These are phyloP conservation scores for Psephotus haematonotus DNA, from an alignment of 2,113 vertebrate genomes.

Conservation along the genomic window DNA sequence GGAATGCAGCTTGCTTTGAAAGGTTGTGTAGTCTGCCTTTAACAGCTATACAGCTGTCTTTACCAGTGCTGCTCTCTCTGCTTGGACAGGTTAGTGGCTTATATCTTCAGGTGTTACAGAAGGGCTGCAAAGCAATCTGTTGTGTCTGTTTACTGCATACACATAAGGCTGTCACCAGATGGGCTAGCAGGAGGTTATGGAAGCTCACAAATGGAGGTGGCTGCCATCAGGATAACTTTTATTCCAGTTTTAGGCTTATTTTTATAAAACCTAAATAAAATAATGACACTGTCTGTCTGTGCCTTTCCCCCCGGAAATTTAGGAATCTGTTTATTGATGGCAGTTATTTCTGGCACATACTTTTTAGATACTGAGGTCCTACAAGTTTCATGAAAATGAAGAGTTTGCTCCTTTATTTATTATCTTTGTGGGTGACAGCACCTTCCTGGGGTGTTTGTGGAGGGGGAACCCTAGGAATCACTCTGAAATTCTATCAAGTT, in stretches of 20 bases:
- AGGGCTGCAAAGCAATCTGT: neutral
- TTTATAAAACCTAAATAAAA: neutral
- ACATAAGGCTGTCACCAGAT: neutral
- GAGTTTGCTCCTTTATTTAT: neutral
- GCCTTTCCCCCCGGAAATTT: neutral
- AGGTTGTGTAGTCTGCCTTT: neutral
- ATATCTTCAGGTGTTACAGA: neutral
- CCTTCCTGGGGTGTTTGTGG: rapidly evolving
- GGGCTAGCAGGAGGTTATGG: neutral
- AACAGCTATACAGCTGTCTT: neutral
- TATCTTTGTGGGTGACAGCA: neutral
- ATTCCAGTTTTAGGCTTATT: neutral
- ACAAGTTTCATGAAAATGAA: neutral
- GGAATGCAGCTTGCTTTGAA: neutral
- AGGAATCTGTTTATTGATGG: neutral
- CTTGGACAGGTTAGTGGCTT: neutral
- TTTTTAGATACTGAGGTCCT: neutral
- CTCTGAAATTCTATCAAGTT: neutral
- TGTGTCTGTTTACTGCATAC: rapidly evolving
- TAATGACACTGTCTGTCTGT: neutral
- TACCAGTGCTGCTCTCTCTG: neutral
- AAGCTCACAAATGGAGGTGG: neutral
- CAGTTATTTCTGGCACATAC: neutral
- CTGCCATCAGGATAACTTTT: neutral
- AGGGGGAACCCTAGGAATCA: neutral